Conservation (phyloP, 2,888 invertebrate genomes). For the Labia minor region DNA sequence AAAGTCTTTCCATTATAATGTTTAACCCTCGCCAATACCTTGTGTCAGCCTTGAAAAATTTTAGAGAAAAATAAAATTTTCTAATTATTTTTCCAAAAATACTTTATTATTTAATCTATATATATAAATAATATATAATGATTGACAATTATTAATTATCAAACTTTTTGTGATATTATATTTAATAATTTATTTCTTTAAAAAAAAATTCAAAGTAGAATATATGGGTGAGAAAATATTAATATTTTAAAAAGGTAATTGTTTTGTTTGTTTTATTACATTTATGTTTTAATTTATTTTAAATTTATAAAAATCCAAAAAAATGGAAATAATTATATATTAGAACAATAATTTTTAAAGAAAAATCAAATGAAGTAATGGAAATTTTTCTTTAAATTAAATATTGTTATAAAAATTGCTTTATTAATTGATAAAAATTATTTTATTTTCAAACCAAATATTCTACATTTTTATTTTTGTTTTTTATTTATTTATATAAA, state of each 20-base stretch:
- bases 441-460: neutral
- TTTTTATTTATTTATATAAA: neutral
- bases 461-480: neutral
- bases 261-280: no score
- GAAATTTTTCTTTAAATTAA: no score
- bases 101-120: neutral
- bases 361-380: no score
- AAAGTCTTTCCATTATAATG: neutral
- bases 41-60: constrained; percentile 7
- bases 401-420: no score
- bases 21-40: neutral
- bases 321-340: no score
- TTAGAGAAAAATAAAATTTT: neutral
- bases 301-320: no score
- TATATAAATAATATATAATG: neutral
- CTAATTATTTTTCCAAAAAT: neutral
- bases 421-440: no score
- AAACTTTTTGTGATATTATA: neutral
- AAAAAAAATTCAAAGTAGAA: neutral
- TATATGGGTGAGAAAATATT: no score
- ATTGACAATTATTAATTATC: neutral
- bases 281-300: no score
- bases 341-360: no score
- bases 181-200: neutral
- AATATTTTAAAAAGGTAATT: no score